A percentile compares a stretch with the other conserved stretches of the same genome.
Evolutionary conservation across 2,113 vertebrate genomes (phyloP).

Genomic region (Ochotona princeps): DNA sequence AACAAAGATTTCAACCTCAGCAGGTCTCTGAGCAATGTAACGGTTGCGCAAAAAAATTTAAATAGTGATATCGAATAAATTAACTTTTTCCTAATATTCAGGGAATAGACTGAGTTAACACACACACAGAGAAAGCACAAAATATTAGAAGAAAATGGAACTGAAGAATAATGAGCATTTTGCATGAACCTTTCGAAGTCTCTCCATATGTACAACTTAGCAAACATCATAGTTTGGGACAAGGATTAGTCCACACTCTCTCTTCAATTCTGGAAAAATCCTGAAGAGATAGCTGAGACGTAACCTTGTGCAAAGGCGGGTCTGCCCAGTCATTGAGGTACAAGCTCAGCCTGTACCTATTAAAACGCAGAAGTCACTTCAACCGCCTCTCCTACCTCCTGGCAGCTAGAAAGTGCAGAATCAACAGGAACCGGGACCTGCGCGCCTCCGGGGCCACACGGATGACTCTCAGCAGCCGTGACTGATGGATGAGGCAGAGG

Average conservation of each 20-base stretch:
- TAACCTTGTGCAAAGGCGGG: not conserved
- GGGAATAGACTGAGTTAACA: not conserved
- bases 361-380: not conserved
- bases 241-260: not conserved
- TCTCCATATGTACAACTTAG: not conserved
- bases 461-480: not conserved
- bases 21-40: not conserved
- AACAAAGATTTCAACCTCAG: not conserved
- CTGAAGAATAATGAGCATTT: no score
- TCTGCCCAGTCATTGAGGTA: not conserved
- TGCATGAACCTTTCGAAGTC: no score
- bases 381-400: not conserved
- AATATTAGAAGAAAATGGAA: no score
- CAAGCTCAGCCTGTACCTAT: not conserved
- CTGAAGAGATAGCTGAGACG: not conserved
- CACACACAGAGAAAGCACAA: fast-evolving
- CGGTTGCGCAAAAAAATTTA: not conserved
- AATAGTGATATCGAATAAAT: not conserved
- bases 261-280: not conserved
- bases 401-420: not conserved
- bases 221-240: not conserved
- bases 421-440: not conserved
- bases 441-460: not conserved
- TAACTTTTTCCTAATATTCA: conserved; percentile 3
- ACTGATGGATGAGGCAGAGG: not conserved